A percentile compares a stretch with the other conserved stretches of the same genome.
Conservation (phyloP, 2,113 vertebrate genomes). For the Tupaia tana region DNA sequence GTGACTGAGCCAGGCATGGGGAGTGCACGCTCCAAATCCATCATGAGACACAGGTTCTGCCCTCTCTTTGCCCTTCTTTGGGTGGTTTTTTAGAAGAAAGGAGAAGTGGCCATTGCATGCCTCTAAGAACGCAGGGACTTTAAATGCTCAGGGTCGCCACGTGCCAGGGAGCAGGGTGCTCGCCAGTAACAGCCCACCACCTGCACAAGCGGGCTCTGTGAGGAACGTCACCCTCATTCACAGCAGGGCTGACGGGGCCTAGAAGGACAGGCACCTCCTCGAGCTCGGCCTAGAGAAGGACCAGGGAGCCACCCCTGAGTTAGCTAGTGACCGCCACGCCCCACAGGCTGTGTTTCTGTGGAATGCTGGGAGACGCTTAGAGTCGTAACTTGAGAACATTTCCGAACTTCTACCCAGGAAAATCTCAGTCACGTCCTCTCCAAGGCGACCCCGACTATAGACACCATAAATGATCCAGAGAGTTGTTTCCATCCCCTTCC, state of each 20-base stretch:
- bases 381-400: background rate
- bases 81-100: background rate
- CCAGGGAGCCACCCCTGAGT: background rate
- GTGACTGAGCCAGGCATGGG: accelerated
- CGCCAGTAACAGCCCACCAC: background rate
- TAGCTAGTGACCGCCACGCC: background rate
- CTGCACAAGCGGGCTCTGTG: background rate
- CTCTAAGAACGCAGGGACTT: background rate
- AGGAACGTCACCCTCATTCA: background rate
- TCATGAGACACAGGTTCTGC: background rate
- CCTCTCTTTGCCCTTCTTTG: background rate
- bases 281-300: background rate
- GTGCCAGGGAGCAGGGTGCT: background rate
- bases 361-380: background rate
- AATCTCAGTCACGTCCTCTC: background rate
- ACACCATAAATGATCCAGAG: background rate
- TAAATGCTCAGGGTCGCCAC: background rate
- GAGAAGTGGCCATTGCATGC: background rate
- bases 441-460: background rate
- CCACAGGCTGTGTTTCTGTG: background rate
- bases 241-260: too few species aligned
- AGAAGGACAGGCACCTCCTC: background rate
- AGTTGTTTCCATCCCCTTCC: background rate
- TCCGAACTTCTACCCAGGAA: background rate
- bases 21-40: background rate